Percentiles rank a stretch among this genome's conserved stretches.
phyloP scores from a whole-genome alignment of 2,888 invertebrate species.

The Phaedon cochleariae region DNA sequence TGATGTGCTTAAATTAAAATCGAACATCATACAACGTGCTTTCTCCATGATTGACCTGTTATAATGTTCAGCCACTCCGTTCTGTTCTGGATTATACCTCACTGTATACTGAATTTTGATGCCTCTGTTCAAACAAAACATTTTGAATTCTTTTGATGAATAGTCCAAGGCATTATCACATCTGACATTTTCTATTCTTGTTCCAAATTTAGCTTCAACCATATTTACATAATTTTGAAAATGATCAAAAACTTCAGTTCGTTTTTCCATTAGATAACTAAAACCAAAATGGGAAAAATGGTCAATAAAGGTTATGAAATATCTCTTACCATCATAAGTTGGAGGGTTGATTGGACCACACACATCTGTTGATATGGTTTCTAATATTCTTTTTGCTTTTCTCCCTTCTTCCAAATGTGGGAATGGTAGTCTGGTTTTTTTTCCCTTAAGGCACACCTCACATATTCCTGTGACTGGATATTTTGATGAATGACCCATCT shows the following conservation, averaged over 20 bases:
- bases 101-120: constrained; percentile 35
- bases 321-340: constrained; percentile 12
- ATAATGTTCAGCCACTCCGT: constrained; percentile 34
- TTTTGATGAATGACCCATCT: constrained; percentile 1
- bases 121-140: constrained; percentile 33
- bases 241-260: neutral
- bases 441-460: constrained; percentile 19
- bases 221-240: constrained; percentile 23
- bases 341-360: constrained; percentile 16
- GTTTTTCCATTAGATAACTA: constrained; percentile 3
- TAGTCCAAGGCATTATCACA: constrained; percentile 35
- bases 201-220: constrained; percentile 21
- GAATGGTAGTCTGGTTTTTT: constrained; percentile 48
- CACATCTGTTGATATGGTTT: constrained; percentile 29
- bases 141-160: constrained; percentile 28
- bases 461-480: constrained; percentile 6
- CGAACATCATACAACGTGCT: constrained; percentile 38
- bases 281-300: neutral
- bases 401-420: constrained; percentile 20
- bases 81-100: constrained; percentile 33
- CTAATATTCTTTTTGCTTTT: constrained; percentile 22
- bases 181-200: neutral
- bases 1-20: constrained; percentile 30
- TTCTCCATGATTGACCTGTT: constrained; percentile 37
- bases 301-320: constrained; percentile 24